Base-by-base conservation (phyloP, 2,888 invertebrate species). In the Gortyna flavago region DNA sequence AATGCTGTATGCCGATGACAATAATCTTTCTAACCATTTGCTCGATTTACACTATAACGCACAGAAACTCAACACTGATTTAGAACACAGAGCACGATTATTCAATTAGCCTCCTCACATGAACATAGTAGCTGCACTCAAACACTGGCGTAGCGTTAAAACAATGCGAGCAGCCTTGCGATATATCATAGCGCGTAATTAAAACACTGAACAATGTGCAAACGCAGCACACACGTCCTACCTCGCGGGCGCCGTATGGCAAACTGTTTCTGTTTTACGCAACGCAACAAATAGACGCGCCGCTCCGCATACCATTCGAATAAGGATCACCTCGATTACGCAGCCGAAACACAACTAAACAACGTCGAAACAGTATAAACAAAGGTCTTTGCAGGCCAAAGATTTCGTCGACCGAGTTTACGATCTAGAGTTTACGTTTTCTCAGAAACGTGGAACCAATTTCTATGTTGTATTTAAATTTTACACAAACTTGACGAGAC, bases 1-100 rank as follows among this genome's bases (percentile, higher is more conserved):
- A 96, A 86, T 96, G 95, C 78, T 94, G 95, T 90, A 96, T 94
- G 80, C 96, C 96, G 84, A 96, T 93, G 68, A 96, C 96, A 88
- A 96, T 95, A 87, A 96, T 96, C 92, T 96, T 96, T 86, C 95
- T 92, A 95, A 96, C 96, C 96, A 96, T 96, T 93, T 94, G 92
- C 89, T 83, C 86, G 87, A 90, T 87, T 88, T 88, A 85, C 91
- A 91, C 88, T 86, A 73, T 81, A 85, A 77, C 83, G 74, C 91
- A 90, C 89, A 90, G 89, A 91, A 91, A 93, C 90, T 89, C 89
- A 89, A 91, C 91, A 92, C 93, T 89, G 82, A 88, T 89, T 89
- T 88, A 88, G 85, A 89, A 87, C 89, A 89, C 89, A 88, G 84
- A 88, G 81, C 90, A 90, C 88, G 90, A 89, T 91, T 91, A 93